phyloP scores from a whole-genome alignment of 2,888 invertebrate genomes.

The Drosophila lutescens region DNA sequence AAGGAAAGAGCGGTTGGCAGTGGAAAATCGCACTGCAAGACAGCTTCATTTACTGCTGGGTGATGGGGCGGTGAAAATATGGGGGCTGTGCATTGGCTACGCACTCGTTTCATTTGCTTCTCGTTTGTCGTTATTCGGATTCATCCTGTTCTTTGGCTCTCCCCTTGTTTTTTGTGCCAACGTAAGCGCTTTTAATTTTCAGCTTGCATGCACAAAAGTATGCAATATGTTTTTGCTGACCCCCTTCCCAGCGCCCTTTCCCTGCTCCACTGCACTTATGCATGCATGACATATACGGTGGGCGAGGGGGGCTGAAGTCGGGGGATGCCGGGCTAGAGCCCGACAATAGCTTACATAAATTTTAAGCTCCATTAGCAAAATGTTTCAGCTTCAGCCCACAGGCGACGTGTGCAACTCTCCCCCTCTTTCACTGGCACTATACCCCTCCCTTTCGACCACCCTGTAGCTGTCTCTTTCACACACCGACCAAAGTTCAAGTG shows the following conservation, averaged over 20 bases:
- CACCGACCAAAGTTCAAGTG: constrained; percentile 68
- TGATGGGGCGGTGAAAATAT: background rate
- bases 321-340: constrained; percentile 13
- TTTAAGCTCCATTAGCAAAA: constrained; percentile 80
- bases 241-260: background rate
- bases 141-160: constrained; percentile 15
- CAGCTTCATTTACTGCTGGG: constrained; percentile 63
- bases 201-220: constrained; percentile 80
- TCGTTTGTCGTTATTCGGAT: constrained; percentile 39
- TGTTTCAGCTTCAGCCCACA: constrained; percentile 62
- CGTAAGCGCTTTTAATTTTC: constrained; percentile 80
- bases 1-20: constrained; percentile 11
- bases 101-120: constrained; percentile 55
- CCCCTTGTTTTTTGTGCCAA: constrained; percentile 53
- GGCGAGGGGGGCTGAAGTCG: constrained; percentile 12
- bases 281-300: constrained; percentile 68
- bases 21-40: constrained; percentile 28
- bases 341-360: constrained; percentile 79
- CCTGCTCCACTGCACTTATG: constrained; percentile 64
- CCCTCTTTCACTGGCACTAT: background rate
- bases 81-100: constrained; percentile 32
- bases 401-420: constrained; percentile 56
- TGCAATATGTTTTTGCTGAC: constrained; percentile 72
- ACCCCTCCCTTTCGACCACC: background rate
- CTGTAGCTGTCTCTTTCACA: constrained; percentile 11